Base-by-base conservation (phyloP, 2,113 vertebrate species). In the Cercopithecus mona region DNA sequence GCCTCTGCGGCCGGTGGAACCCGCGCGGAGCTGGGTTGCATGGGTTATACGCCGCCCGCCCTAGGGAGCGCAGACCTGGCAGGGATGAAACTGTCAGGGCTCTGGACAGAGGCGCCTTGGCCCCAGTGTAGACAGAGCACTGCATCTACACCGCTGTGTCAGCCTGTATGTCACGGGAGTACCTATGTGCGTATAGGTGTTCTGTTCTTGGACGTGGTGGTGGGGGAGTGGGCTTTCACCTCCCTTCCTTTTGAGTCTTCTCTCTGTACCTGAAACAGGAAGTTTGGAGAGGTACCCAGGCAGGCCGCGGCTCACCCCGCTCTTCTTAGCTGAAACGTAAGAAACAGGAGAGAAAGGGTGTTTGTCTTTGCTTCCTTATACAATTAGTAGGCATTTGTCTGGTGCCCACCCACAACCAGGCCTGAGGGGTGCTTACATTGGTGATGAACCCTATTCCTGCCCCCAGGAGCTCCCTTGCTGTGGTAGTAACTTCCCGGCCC, bases 101-200 rank as follows among this genome's bases (percentile, higher is more conserved):
- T 38, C 72, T 32, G 27, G 61, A 32, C n/a, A 5, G 27, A 70
- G 17, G 38, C 22, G n/a, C 7, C 40, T 8, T 70, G 2, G 7
- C 50, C 27, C 22, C 32, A 25, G 40, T n/a, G 88, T 40, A 35
- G 73, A 43, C 14, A 40, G 52, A 57, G 40, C 43, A 3, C 8
- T 0, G 88, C 52, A 10, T 43, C 45, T 57, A 75, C 84, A 27
- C 70, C 57, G 83, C 23, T 40, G 57, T 40, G 32, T 64, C 3
- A 7, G 40, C 20, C 17, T 52, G n/a, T 3, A 0, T 17, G 32
- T 52, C 55, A 6, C 0, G 11, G 66, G 30, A 32, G 17, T 61
- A 79, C 87, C 43, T 23, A 0, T 16, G 6, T 22, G 35, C 40
- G 6, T 86, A 0, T 2, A 30, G 13, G 9, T 6, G 22, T 1